Percentiles rank a stretch among this genome's conserved stretches.
Evolutionary conservation across 2,888 invertebrate genomes (phyloP).

Genomic region (Dryadula phaetusa): DNA sequence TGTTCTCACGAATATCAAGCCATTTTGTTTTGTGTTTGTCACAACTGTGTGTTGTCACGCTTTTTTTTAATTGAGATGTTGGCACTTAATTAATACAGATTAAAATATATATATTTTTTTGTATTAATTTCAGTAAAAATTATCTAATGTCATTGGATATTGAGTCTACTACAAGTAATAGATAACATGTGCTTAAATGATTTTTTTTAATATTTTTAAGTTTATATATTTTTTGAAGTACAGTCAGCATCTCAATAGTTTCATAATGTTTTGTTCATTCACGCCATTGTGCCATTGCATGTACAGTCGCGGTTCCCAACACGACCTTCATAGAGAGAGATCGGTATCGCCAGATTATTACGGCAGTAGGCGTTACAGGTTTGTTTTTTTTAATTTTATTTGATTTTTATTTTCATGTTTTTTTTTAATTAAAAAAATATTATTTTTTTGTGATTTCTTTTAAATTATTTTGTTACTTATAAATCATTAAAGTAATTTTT

Average conservation of each 20-base stretch:
- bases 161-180: too few relatives aligned
- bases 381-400: conserved; percentile 67
- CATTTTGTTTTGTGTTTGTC: conserved; percentile 2
- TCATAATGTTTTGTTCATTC: conserved; percentile 54
- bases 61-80: conserved; percentile 34
- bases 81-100: neutral
- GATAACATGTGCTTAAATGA: too few relatives aligned
- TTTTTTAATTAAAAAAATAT: neutral
- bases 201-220: too few relatives aligned
- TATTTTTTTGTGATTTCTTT: conserved; percentile 28
- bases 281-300: conserved; percentile 78
- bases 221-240: too few relatives aligned
- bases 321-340: conserved; percentile 87
- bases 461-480: conserved; percentile 27
- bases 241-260: conserved; percentile 47
- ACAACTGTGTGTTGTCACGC: conserved; percentile 20
- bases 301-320: conserved; percentile 89
- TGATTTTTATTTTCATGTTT: conserved; percentile 26
- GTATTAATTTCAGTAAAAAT: too few relatives aligned
- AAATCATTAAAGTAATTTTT: neutral
- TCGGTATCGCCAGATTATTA: conserved; percentile 90
- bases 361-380: conserved; percentile 91
- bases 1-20: conserved; percentile 4
- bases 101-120: too few relatives aligned
- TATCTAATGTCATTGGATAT: too few relatives aligned